A percentile compares a stretch with the other conserved stretches of the same genome.
phyloP scores from a whole-genome alignment of 2,888 invertebrate genomes.

The Hirtodrosophila cameraria region DNA sequence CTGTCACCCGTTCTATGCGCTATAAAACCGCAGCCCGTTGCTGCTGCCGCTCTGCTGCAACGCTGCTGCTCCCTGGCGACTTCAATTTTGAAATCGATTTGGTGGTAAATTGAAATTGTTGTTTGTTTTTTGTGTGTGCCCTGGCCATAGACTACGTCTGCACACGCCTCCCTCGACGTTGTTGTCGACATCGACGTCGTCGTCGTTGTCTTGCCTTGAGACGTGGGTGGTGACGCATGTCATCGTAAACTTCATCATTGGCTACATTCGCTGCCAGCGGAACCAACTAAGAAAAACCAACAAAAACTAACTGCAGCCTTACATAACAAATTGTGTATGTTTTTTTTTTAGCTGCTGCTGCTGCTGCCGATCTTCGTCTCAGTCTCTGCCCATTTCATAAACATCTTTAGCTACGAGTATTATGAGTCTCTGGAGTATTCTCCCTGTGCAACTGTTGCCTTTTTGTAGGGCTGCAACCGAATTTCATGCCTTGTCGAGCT shows the following conservation, averaged over 20 bases:
- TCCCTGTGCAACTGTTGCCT: constrained; percentile 36
- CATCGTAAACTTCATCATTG: constrained; percentile 81
- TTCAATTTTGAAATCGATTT: constrained; percentile 73
- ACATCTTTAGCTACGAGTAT: constrained; percentile 61
- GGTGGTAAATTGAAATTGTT: constrained; percentile 72
- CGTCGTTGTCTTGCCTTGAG: constrained; percentile 39
- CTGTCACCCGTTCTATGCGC: constrained; percentile 69
- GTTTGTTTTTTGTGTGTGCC: constrained; percentile 56
- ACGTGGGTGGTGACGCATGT: constrained; percentile 83
- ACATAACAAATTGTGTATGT: constrained; percentile 63
- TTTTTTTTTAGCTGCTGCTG: constrained; percentile 20
- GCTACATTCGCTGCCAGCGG: constrained; percentile 50
- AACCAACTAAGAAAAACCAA: constrained; percentile 33
- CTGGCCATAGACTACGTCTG: constrained; percentile 39
- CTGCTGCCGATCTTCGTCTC: constrained; percentile 41
- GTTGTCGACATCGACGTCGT: constrained; percentile 14
- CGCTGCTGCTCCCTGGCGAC: constrained; percentile 44
- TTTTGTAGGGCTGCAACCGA: constrained; percentile 70
- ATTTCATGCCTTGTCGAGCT: constrained; percentile 79
- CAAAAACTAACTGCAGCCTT: constrained; percentile 53
- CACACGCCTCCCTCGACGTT: constrained; percentile 50
- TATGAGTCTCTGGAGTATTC: constrained; percentile 61
- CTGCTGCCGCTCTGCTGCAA: constrained; percentile 15
- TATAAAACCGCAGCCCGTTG: constrained; percentile 68
- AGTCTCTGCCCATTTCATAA: constrained; percentile 77